Evolutionary conservation across 1,140 invertebrate species (phyloP), one percentile per base, ranked within the genome.

Genomic region (Saccostrea glomerata): DNA sequence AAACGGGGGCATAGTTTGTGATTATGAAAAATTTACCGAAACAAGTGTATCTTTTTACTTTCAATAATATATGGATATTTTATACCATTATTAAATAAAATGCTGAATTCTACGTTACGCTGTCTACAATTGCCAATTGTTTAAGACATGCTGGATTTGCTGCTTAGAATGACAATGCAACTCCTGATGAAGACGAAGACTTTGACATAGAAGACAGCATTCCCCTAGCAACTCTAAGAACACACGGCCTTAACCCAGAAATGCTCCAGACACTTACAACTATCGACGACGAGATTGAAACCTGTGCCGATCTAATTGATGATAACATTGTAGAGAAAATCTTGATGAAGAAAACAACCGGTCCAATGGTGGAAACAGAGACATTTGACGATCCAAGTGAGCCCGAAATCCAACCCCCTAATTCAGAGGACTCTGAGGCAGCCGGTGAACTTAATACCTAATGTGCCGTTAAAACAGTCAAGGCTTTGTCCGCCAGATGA

Each of bases 111-210:
- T 36, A 15, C n/a, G 89, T 89, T 0, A 88, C 63, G 0, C 5
- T n/a, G 73, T 23, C 15, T 2, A 91, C 90, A 11, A 88, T 91
- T 11, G 1, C 23, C n/a, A 90, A 90, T 82, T 91, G 88, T 47
- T 91, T 85, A 56, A 40, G 55, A 30, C 88, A 91, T 54, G 90
- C 90, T 82, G 25, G 36, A 40, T 56, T 82, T 63, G 82, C 55
- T 63, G 47, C n/a, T n/a, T n/a, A 55, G 56, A 17, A 15, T 25
- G 66, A 70, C 66, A 17, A 17, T n/a, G 66, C 0, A n/a, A 17
- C 12, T 11, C 20, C 20, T 9, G 23, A 70, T 3, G 66, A 70
- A 70, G n/a, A n/a, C 20, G 12, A 70, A n/a, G 66, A 70, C 23
- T 23, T 70, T 23, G 66, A 70, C 66, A 70, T 30, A 17, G 83